Conservation (phyloP, 2,797 vertebrate genomes). For the Rhadinocentrus ornatus region DNA sequence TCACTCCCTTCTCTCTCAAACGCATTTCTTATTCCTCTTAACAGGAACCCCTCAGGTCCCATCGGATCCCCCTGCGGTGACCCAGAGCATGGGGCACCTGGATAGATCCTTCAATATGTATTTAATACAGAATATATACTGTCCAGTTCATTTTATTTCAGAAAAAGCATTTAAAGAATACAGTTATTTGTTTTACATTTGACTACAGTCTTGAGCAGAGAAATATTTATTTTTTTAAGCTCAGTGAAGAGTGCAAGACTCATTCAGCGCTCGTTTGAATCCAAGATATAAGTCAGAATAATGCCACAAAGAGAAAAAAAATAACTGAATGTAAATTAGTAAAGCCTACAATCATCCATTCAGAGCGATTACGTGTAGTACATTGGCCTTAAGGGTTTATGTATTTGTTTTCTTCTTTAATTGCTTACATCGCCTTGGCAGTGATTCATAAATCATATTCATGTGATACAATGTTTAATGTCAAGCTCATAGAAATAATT, state of each 20-base stretch:
- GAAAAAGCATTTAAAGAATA: not conserved
- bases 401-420: conserved; percentile 2
- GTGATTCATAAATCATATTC: conserved; percentile 14
- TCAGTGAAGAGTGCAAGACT: no score
- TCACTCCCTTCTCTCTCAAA: no score
- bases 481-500: not conserved
- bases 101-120: no score
- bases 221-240: no score
- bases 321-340: not conserved
- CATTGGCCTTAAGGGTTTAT: conserved; percentile 25
- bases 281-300: not conserved
- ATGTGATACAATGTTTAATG: not conserved
- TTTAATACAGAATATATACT: not conserved
- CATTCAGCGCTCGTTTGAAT: no score
- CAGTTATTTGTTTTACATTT: not conserved
- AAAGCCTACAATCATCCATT: not conserved
- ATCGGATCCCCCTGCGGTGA: no score
- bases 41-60: no score
- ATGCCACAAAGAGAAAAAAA: not conserved
- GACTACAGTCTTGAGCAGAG: not conserved
- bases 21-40: no score
- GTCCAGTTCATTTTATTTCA: not conserved
- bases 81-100: no score
- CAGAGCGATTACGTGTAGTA: not conserved
- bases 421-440: conserved; percentile 7